Percentiles rank a stretch among this genome's conserved stretches.
Evolutionary conservation across 2,797 vertebrate genomes (phyloP).

Genomic region (Pristis pectinata): DNA sequence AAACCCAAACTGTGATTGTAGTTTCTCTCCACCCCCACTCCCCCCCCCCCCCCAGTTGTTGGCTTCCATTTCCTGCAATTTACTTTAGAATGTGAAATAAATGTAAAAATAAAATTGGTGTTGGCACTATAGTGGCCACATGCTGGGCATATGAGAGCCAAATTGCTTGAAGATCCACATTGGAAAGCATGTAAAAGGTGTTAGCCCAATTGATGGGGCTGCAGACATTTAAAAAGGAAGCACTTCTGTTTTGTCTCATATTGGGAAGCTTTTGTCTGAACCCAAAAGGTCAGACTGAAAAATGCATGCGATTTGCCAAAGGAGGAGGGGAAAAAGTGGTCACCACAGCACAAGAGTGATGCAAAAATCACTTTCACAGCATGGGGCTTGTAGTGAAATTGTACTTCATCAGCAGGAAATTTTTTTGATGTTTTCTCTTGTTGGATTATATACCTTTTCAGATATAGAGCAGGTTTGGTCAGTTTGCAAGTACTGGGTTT

Average conservation of each 20-base stretch:
- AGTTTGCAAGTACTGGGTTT: neutral
- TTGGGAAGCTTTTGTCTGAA: neutral
- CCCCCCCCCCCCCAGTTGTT: too few species aligned
- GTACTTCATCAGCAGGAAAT: neutral
- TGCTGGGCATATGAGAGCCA: neutral
- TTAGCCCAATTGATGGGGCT: neutral
- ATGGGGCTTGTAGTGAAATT: neutral
- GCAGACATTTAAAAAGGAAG: neutral
- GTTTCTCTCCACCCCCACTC: neutral
- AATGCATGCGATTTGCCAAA: neutral
- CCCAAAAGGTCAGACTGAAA: neutral
- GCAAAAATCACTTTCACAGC: conserved; percentile 11
- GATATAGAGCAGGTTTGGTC: neutral
- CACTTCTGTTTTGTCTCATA: neutral
- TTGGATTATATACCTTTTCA: neutral
- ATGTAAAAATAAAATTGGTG: neutral
- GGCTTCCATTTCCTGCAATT: neutral
- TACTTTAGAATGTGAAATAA: neutral
- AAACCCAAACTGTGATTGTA: neutral
- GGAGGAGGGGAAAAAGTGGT: neutral
- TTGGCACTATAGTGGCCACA: neutral
- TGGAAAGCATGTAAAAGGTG: neutral
- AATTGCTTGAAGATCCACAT: neutral
- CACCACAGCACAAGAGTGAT: neutral
- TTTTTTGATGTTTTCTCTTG: neutral